Conservation (phyloP, 2,113 vertebrate species). For the Opisthocomus hoazin region DNA sequence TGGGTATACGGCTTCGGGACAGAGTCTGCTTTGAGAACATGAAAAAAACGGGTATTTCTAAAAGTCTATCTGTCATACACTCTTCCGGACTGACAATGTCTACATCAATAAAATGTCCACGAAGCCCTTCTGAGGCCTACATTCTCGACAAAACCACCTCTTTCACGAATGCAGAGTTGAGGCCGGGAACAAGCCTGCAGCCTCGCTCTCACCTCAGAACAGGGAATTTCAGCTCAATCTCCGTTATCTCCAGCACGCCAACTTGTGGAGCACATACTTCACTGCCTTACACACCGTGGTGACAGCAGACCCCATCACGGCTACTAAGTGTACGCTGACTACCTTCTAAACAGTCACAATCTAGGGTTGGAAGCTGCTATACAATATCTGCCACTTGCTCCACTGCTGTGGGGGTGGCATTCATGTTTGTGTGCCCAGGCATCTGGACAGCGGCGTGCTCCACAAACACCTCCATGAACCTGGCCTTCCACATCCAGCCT, state of each 20-base stretch:
- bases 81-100: background rate
- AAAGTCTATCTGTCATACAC: background rate
- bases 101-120: rapidly evolving
- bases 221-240: background rate
- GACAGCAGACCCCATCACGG: background rate
- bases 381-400: background rate
- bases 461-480: background rate
- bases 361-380: background rate
- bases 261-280: background rate
- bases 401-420: background rate
- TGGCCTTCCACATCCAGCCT: background rate
- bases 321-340: rapidly evolving
- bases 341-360: background rate
- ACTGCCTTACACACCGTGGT: background rate
- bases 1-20: background rate
- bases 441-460: background rate
- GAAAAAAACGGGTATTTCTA: background rate
- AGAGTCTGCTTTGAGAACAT: background rate
- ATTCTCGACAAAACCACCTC: background rate
- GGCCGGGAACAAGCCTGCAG: background rate
- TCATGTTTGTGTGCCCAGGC: background rate
- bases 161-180: rapidly evolving
- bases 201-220: background rate
- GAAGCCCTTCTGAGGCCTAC: background rate
- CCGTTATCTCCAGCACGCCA: background rate